Conservation (phyloP, 2,888 invertebrate genomes). For the Plebejus argus region DNA sequence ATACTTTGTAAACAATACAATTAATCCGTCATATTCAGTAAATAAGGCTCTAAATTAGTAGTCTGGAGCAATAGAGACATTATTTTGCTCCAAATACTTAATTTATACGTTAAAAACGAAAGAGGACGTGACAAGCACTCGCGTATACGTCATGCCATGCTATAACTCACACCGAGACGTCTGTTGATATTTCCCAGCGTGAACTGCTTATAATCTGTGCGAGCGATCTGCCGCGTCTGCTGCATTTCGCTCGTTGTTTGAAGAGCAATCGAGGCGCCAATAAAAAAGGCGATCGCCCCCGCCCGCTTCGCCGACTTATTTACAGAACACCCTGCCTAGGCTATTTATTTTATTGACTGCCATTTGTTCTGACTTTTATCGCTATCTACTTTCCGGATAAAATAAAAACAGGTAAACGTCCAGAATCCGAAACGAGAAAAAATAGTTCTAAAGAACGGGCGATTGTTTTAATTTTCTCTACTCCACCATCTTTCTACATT, state of each 20-base stretch:
- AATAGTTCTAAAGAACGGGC: slow-evolving; percentile 31
- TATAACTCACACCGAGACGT: slow-evolving; percentile 24
- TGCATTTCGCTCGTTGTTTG: slow-evolving; percentile 73
- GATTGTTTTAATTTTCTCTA: slow-evolving; percentile 22
- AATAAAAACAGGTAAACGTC: slow-evolving; percentile 71
- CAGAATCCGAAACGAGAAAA: slow-evolving; percentile 38
- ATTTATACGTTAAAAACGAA: neutral
- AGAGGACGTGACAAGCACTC: neutral
- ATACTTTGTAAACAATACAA: too few relatives aligned
- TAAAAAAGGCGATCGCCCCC: slow-evolving; percentile 81
- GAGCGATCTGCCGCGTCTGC: slow-evolving; percentile 73
- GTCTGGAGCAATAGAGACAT: too few relatives aligned
- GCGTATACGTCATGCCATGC: neutral
- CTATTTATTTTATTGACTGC: slow-evolving; percentile 82
- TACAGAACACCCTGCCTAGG: slow-evolving; percentile 79
- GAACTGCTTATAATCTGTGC: slow-evolving; percentile 70
- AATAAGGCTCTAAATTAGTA: too few relatives aligned
- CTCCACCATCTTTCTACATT: neutral
- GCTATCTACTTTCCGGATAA: slow-evolving; percentile 74
- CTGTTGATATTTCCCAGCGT: slow-evolving; percentile 51
- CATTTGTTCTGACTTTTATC: slow-evolving; percentile 80
- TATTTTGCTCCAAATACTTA: too few relatives aligned
- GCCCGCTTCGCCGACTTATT: slow-evolving; percentile 70
- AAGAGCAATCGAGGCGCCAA: slow-evolving; percentile 81
- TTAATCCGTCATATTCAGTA: too few relatives aligned